Evolutionary conservation across 2,797 vertebrate genomes (phyloP).

Genomic region (Natrix natrix): DNA sequence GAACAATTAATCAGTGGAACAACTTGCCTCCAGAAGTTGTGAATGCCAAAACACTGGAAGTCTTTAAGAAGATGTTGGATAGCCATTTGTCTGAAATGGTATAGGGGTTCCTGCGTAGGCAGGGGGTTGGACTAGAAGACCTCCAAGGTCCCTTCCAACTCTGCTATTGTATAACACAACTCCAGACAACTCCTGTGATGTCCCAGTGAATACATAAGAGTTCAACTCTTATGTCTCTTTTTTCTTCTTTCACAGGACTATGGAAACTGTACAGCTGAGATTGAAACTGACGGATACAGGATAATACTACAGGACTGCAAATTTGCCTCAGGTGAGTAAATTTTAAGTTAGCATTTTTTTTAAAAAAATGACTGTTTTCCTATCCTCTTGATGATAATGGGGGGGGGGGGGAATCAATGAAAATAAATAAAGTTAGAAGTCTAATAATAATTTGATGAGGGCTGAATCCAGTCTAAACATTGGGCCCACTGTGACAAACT

Average conservation of each 20-base stretch:
- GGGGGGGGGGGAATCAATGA: background rate
- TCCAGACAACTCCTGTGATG: background rate
- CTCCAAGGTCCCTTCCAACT: too few relatives aligned
- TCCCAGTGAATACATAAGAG: background rate
- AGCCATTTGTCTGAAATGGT: too few relatives aligned
- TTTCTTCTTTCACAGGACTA: conserved; percentile 64
- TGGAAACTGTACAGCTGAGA: conserved; percentile 74
- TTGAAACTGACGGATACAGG: conserved; percentile 56
- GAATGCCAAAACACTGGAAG: too few relatives aligned
- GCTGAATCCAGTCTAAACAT: too few relatives aligned
- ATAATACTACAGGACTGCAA: conserved; percentile 71
- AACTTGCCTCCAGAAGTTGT: too few relatives aligned
- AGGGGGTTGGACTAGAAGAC: too few relatives aligned
- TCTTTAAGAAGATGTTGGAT: too few relatives aligned
- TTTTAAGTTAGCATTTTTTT: background rate
- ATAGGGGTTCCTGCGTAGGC: too few relatives aligned
- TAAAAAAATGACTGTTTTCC: background rate
- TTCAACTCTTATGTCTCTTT: conserved; percentile 32
- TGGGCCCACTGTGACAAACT: too few relatives aligned
- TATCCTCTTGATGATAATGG: background rate
- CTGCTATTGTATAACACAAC: background rate
- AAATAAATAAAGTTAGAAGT: too few relatives aligned
- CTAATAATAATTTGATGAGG: too few relatives aligned
- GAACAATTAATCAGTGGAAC: too few relatives aligned
- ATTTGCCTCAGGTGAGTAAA: conserved; percentile 62